A percentile compares a stretch with the other conserved stretches of the same genome.
Conservation (phyloP, 2,113 vertebrate genomes). For the Chloropsis cyanopogon region DNA sequence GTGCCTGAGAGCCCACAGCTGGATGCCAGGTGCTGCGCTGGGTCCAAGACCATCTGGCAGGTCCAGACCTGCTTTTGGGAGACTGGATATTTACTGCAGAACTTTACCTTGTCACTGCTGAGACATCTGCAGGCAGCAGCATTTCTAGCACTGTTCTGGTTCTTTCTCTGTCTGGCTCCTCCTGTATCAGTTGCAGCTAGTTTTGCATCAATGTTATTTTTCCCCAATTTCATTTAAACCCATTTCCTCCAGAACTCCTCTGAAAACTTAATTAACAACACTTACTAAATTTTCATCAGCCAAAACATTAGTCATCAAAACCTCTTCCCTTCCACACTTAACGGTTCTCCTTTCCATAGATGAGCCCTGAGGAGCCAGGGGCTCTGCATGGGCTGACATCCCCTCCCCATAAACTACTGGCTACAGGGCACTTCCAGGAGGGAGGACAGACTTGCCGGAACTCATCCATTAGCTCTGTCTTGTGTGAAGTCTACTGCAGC, state of each 20-base stretch:
- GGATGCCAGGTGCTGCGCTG: not conserved
- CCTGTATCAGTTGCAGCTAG: not conserved
- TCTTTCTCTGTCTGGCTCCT: not conserved
- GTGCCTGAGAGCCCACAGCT: not conserved
- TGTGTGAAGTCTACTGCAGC: not conserved
- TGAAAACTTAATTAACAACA: not conserved
- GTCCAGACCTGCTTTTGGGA: not conserved
- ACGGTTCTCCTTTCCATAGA: not conserved
- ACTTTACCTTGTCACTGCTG: not conserved
- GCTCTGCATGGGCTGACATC: not conserved
- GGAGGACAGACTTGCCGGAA: not conserved
- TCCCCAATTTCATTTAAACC: not conserved
- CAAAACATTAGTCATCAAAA: not conserved
- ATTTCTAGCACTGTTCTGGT: not conserved
- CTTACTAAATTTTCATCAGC: not conserved
- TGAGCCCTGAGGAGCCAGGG: not conserved
- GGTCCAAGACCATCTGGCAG: not conserved
- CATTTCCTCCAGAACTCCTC: not conserved
- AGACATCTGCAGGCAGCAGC: not conserved
- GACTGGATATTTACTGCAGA: slow-evolving; percentile 18
- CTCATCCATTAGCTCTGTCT: not conserved
- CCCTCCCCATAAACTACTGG: not conserved
- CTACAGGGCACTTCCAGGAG: not conserved
- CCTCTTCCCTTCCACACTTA: not conserved
- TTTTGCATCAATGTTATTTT: not conserved